Evolutionary conservation across 1,140 invertebrate genomes (phyloP), one percentile per base, ranked within the genome.

Genomic region (Conus betulinus): DNA sequence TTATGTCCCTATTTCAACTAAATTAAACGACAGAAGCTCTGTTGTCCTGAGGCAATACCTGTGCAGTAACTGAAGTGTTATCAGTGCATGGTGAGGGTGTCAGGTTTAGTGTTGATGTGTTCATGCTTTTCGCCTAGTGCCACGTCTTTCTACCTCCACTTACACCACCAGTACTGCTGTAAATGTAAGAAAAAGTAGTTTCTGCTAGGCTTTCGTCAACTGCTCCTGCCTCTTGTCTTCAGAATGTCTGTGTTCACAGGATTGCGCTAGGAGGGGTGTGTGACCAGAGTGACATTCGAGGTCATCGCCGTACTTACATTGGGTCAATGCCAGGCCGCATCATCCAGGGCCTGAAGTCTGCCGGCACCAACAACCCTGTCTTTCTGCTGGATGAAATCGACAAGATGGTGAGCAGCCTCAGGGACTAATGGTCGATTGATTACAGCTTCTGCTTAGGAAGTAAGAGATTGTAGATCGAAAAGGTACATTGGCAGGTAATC

Each of bases 341-440:
- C 78, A 96, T 97, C 51, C 96, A 96, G 91, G 96, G 95, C 0
- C 88, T 97, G 51, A 96, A 95, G 92, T 93, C 93, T 27, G 95
- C 95, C 84, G 96, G 96, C 88, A 95, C 95, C 6, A 96, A 96
- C 86, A 97, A 97, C 93, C 97, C 97, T 74, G 96, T 97, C 15
- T 96, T 97, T 90, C 93, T 97, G 27, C 92, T 97, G 23, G 97
- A 97, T 95, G 97, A 97, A 95, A 96, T 97, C 88, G 97, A 97
- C 93, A 97, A 97, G 94, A 93, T 97, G 95, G 96, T 96, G 94
- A 92, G 91, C 57, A 15, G 8, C 57, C 8, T 60, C 57, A 4
- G 57, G 15, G 15, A 60, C 57, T 8, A 60, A 15, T 60, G 57
- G 57, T 10, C 7, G 51, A 39, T 39, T 39, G 39, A 39, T 39